phyloP scores from a whole-genome alignment of 2,888 invertebrate species.

The Spicauda simplicius region DNA sequence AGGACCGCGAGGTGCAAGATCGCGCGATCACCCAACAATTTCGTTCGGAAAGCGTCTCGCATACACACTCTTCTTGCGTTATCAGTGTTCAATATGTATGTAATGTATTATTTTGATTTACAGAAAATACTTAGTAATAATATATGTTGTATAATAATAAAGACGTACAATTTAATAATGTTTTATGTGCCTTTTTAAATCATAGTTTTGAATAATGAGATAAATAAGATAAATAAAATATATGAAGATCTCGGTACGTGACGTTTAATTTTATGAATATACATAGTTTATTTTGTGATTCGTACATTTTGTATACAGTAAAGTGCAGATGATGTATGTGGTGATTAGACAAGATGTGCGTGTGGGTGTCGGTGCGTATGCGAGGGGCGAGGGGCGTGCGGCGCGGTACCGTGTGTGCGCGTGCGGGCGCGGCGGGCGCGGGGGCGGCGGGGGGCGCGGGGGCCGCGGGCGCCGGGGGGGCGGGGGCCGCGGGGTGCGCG shows the following conservation, averaged over 20 bases:
- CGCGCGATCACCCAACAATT: constrained; percentile 79
- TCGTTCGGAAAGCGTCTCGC: constrained; percentile 64
- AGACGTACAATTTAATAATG: no score
- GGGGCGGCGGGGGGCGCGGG: constrained; percentile 41
- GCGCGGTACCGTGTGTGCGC: constrained; percentile 36
- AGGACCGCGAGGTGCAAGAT: constrained; percentile 65
- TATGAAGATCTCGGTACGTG: no score
- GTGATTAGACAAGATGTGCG: constrained; percentile 17
- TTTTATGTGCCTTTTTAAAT: no score
- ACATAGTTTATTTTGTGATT: no score
- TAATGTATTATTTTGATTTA: neutral
- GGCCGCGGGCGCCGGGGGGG: constrained; percentile 49
- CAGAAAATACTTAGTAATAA: neutral
- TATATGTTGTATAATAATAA: neutral
- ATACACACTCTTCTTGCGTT: constrained; percentile 58
- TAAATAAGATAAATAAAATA: no score
- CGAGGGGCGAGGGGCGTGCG: constrained; percentile 43
- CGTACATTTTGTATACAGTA: no score
- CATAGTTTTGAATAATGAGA: no score
- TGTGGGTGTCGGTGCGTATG: constrained; percentile 41
- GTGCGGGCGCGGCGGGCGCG: constrained; percentile 41
- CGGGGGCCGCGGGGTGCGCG: constrained; percentile 84
- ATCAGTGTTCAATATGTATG: constrained; percentile 6
- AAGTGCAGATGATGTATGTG: no score
- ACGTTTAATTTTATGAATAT: no score